Conservation (phyloP, 1,140 invertebrate genomes). For the Hestina assimilis region DNA sequence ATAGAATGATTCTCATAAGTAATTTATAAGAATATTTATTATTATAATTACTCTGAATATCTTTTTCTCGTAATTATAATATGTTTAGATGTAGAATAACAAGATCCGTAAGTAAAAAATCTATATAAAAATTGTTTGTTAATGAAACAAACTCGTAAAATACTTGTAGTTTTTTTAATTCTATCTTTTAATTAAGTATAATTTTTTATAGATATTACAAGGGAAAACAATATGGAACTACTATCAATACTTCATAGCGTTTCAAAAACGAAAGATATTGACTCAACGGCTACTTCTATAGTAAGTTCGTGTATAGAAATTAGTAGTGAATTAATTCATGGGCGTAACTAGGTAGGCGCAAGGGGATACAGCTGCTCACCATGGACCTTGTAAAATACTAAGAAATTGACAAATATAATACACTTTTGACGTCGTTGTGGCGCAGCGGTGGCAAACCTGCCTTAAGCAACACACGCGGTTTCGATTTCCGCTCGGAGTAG, state of each 20-base stretch:
- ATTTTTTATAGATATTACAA: conserved; percentile 33
- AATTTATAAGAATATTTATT: background rate
- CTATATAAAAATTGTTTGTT: background rate
- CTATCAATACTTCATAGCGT: conserved; percentile 1
- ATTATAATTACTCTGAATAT: background rate
- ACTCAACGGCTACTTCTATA: background rate
- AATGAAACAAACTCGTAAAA: background rate
- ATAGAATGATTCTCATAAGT: background rate
- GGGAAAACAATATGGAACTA: conserved; percentile 19
- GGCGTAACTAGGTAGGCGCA: background rate
- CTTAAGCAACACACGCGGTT: no score
- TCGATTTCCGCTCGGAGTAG: no score
- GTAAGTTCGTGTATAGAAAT: conserved; percentile 7
- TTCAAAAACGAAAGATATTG: conserved; percentile 5
- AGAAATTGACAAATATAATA: no score
- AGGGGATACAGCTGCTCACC: no score
- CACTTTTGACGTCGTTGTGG: no score
- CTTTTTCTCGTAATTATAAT: conserved; percentile 21
- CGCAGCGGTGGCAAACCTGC: no score
- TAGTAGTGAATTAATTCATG: no score
- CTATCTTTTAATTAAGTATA: background rate
- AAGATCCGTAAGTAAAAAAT: conserved; percentile 36
- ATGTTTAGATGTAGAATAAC: conserved; percentile 43
- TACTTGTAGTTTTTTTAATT: background rate
- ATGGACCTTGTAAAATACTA: no score